phyloP scores from a whole-genome alignment of 2,113 vertebrate species.

The Ctenomys sociabilis region DNA sequence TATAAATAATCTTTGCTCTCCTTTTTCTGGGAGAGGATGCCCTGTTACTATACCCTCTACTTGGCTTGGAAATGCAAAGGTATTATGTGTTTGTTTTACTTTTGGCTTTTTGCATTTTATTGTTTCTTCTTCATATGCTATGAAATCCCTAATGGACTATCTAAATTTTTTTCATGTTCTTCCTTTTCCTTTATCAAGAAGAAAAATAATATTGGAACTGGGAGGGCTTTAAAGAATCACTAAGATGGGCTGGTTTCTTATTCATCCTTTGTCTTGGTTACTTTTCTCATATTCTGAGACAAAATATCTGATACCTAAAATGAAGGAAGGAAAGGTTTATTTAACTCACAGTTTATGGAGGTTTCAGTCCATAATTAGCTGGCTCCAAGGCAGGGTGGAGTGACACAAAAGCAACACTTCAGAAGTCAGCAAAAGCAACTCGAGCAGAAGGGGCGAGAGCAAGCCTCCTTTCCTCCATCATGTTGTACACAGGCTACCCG shows the following conservation, averaged over 20 bases:
- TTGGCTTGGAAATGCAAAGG: background rate
- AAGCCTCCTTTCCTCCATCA: background rate
- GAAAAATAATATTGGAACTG: background rate
- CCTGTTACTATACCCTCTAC: background rate
- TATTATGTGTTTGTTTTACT: background rate
- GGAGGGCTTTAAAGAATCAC: background rate
- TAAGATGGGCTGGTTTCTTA: background rate
- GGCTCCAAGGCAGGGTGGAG: background rate
- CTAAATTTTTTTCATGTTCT: background rate
- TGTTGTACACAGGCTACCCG: background rate
- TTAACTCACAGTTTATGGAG: background rate
- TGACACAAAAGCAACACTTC: background rate
- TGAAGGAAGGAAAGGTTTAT: background rate
- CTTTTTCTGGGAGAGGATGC: background rate
- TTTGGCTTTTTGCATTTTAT: background rate
- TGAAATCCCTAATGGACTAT: background rate
- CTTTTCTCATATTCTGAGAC: background rate
- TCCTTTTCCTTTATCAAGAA: slow-evolving; percentile 29
- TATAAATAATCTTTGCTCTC: background rate
- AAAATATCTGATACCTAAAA: background rate
- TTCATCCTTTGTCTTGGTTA: background rate
- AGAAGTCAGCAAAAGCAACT: background rate
- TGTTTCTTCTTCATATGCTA: slow-evolving; percentile 17
- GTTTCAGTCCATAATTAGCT: background rate
- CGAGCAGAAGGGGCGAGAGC: background rate